Evolutionary conservation across 2,797 vertebrate species (phyloP).

Genomic region (Coregonus ussuriensis): DNA sequence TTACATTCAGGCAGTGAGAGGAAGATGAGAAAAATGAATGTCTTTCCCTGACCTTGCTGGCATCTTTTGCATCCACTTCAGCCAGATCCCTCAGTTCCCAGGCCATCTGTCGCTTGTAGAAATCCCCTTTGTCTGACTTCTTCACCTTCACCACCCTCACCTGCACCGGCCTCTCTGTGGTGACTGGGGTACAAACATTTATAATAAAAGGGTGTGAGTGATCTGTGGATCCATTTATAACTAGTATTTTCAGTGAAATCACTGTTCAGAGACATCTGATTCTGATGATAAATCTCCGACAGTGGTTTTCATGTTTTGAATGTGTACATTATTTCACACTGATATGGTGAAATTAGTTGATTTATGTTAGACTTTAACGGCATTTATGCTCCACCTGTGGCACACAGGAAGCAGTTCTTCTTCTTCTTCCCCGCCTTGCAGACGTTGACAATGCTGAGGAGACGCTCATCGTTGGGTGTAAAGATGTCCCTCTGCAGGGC

Average conservation of each 20-base stretch:
- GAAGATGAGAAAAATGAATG: neutral
- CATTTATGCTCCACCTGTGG: conserved; percentile 80
- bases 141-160: conserved; percentile 98
- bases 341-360: neutral
- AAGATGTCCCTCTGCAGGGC: conserved; percentile 98
- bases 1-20: neutral
- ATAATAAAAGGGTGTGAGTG: too few species aligned
- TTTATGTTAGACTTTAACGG: too few species aligned
- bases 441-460: conserved; percentile 96
- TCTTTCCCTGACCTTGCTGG: conserved; percentile 83
- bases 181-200: conserved; percentile 75
- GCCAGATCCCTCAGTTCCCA: conserved; percentile 93
- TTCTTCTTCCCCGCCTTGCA: conserved; percentile 99
- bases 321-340: neutral
- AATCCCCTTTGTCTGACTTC: conserved; percentile 98
- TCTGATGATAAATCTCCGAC: neutral
- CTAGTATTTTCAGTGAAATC: too few species aligned
- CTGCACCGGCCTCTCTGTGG: conserved; percentile 93
- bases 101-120: conserved; percentile 94
- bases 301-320: neutral
- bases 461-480: conserved; percentile 95
- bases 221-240: neutral
- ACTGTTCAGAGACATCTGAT: neutral
- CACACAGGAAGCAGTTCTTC: conserved; percentile 98
- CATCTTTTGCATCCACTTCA: conserved; percentile 97